Conservation (phyloP, 2,888 invertebrate species). For the Sarcophaga rosellei region DNA sequence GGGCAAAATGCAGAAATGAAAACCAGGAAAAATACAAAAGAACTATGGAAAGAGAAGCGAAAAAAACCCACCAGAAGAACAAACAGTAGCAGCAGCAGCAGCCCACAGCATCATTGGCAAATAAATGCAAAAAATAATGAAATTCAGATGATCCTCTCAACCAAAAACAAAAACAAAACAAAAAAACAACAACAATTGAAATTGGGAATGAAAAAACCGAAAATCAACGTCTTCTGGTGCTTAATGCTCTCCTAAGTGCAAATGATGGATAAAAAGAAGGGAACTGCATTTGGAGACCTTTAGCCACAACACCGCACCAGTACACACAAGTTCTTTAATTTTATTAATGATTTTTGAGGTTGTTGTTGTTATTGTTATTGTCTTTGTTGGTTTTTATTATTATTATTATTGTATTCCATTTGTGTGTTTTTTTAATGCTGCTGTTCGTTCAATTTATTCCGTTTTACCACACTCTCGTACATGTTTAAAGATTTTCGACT, state of each 20-base stretch:
- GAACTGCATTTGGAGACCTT: constrained; percentile 53
- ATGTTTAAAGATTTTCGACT: constrained; percentile 53
- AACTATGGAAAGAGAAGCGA: not conserved
- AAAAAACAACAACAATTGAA: constrained; percentile 8
- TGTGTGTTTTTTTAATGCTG: constrained; percentile 22
- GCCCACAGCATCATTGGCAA: constrained; percentile 47
- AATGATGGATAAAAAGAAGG: not conserved
- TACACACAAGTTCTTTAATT: constrained; percentile 57
- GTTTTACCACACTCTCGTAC: not conserved
- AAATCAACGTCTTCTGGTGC: constrained; percentile 23
- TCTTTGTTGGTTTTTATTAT: too few relatives aligned
- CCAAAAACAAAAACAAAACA: constrained; percentile 6
- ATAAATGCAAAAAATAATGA: constrained; percentile 29
- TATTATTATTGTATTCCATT: too few relatives aligned
- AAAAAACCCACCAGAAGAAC: not conserved
- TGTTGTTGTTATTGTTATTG: too few relatives aligned
- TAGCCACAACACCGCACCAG: not conserved
- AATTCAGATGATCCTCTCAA: constrained; percentile 46
- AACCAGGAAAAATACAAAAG: not conserved
- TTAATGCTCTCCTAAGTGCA: constrained; percentile 3
- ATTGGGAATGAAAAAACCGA: constrained; percentile 21
- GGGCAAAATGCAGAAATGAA: constrained; percentile 41
- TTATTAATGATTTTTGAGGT: constrained; percentile 16
- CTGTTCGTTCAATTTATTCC: constrained; percentile 33
- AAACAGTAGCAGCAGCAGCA: constrained; percentile 48